A percentile compares a stretch with the other conserved stretches of the same genome.
These are phyloP conservation scores for Diplosoma virens DNA, from an alignment of 23 tunicate species.

Conservation along the genomic window DNA sequence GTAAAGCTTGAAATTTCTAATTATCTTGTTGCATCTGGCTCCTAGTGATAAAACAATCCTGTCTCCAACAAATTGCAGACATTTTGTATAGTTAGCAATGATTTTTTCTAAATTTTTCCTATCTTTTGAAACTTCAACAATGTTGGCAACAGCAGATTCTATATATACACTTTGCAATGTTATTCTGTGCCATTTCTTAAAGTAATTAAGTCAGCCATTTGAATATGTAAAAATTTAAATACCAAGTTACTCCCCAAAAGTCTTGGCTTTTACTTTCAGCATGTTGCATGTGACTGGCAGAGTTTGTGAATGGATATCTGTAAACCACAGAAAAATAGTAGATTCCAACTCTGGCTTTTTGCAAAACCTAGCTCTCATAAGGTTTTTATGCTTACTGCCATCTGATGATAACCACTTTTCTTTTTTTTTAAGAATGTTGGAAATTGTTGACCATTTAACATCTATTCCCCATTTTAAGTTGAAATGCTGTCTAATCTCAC, in stretches of 20 bases:
- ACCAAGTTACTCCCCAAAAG: slow-evolving; percentile 7
- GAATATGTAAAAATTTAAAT: slow-evolving; percentile 1
- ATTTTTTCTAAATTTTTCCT: no score
- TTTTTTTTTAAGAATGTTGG: slow-evolving; percentile 1
- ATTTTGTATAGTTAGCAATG: no score
- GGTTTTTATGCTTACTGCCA: slow-evolving; percentile 3
- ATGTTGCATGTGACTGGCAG: slow-evolving; percentile 10
- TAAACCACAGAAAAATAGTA: slow-evolving; percentile 6
- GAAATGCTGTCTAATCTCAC: no score
- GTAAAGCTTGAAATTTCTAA: no score
- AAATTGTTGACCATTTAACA: no score
- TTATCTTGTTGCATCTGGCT: no score
- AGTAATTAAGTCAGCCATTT: not conserved
- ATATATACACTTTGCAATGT: not conserved
- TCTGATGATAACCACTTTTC: slow-evolving; percentile 13
- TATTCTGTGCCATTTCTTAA: slow-evolving; percentile 15
- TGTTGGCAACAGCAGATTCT: not conserved
- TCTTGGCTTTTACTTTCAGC: slow-evolving; percentile 13
- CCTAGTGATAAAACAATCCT: no score
- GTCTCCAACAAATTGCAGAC: no score
- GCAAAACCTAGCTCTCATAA: slow-evolving; percentile 8
- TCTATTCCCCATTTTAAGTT: no score
- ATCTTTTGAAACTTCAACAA: no score
- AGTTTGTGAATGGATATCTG: slow-evolving; percentile 1
- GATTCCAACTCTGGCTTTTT: slow-evolving; percentile 3